Evolutionary conservation across 2,888 invertebrate genomes (phyloP).

Genomic region (Calliphora vomitoria): DNA sequence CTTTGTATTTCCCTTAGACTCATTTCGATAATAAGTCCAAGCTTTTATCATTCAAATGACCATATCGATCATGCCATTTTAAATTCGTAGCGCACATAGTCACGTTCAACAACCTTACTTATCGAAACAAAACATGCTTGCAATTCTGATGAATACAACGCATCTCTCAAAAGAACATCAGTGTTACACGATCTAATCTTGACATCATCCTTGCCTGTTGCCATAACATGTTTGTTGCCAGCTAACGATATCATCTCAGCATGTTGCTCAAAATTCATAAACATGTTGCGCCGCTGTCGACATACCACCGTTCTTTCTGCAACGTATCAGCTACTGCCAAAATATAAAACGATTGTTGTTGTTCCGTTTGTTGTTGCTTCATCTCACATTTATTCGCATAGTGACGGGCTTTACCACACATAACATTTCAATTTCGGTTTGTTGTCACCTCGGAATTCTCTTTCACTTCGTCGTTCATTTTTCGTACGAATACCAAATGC

Average conservation of each 20-base stretch:
- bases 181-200: background rate
- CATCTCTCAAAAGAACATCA: constrained; percentile 39
- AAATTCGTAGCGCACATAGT: constrained; percentile 14
- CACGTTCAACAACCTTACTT: constrained; percentile 39
- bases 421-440: constrained; percentile 20
- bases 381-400: constrained; percentile 27
- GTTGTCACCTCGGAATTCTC: background rate
- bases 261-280: constrained; percentile 9
- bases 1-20: constrained; percentile 27
- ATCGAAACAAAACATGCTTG: constrained; percentile 61
- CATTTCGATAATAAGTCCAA: constrained; percentile 30
- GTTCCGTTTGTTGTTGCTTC: constrained; percentile 14
- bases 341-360: constrained; percentile 25
- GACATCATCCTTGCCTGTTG: constrained; percentile 51
- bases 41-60: constrained; percentile 45
- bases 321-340: constrained; percentile 49
- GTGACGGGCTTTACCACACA: constrained; percentile 43
- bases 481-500: constrained; percentile 4
- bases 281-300: constrained; percentile 67
- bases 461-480: background rate
- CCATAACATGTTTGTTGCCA: constrained; percentile 24
- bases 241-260: constrained; percentile 19
- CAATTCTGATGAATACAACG: constrained; percentile 57
- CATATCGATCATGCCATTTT: constrained; percentile 59
- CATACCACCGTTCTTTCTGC: constrained; percentile 56